Conservation (phyloP, 2,113 vertebrate genomes). For the Danionella cerebrum region DNA sequence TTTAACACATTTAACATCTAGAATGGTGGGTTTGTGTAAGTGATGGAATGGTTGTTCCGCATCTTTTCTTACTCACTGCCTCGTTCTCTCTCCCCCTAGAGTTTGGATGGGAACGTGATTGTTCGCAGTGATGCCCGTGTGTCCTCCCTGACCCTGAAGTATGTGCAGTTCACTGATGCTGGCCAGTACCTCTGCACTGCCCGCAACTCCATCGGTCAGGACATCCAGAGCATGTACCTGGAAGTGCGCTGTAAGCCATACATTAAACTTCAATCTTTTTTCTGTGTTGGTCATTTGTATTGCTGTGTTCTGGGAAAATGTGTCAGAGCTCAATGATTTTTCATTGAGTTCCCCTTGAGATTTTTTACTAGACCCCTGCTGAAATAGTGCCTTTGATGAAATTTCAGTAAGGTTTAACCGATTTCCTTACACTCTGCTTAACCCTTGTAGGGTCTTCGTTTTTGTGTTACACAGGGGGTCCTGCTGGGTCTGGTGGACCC, state of each 20-base stretch:
- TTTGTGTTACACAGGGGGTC: too few species aligned
- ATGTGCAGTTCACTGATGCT: constrained; percentile 89
- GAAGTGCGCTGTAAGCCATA: constrained; percentile 89
- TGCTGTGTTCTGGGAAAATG: neutral
- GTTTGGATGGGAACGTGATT: constrained; percentile 80
- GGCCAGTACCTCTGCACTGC: constrained; percentile 90
- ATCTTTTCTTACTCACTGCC: neutral
- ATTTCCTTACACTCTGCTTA: too few species aligned
- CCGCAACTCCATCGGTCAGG: constrained; percentile 91
- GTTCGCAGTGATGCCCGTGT: constrained; percentile 85
- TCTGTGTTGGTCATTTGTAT: neutral
- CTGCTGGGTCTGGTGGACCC: too few species aligned
- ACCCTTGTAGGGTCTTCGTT: too few species aligned
- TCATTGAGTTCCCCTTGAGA: neutral
- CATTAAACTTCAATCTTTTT: neutral
- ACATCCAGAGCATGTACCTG: constrained; percentile 82
- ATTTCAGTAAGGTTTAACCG: too few species aligned
- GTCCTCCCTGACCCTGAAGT: constrained; percentile 89
- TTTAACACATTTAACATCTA: too few species aligned
- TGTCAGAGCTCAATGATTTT: neutral
- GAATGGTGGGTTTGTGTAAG: too few species aligned
- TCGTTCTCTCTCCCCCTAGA: constrained; percentile 58
- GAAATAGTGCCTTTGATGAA: neutral
- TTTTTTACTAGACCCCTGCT: neutral
- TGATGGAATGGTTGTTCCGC: neutral